phyloP scores from a whole-genome alignment of 2,113 vertebrate species.

The Brachyistius frenatus region DNA sequence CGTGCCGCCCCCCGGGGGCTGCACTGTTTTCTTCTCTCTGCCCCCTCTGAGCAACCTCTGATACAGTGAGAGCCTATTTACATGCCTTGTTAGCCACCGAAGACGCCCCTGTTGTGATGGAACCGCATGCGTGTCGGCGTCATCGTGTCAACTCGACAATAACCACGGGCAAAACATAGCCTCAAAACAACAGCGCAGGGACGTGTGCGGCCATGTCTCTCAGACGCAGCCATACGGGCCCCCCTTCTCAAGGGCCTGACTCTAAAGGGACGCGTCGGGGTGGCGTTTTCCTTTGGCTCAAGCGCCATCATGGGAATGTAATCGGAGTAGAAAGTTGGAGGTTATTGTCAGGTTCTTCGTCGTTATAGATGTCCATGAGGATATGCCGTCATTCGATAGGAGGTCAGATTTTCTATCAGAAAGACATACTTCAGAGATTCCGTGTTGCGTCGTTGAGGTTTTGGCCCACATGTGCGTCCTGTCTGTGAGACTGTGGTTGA shows the following conservation, averaged over 20 bases:
- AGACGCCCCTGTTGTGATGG: slow-evolving; percentile 47
- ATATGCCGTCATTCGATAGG: neutral
- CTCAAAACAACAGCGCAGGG: neutral
- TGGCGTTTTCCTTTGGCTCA: neutral
- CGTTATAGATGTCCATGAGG: neutral
- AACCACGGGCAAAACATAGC: slow-evolving; percentile 17
- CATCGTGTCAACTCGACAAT: slow-evolving; percentile 25
- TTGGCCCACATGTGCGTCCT: neutral
- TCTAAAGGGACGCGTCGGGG: neutral
- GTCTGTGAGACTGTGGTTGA: slow-evolving; percentile 31
- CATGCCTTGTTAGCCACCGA: slow-evolving; percentile 43
- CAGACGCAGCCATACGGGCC: neutral
- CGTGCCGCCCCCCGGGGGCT: neutral
- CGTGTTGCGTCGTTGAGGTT: slow-evolving; percentile 26
- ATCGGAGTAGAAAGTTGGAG: neutral
- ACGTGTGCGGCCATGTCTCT: neutral
- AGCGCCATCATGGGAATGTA: neutral
- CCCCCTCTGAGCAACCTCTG: slow-evolving; percentile 26
- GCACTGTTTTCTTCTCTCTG: neutral
- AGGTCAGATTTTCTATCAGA: slow-evolving; percentile 5
- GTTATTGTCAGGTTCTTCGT: neutral
- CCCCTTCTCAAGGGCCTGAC: neutral
- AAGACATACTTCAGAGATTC: neutral
- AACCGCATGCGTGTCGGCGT: neutral
- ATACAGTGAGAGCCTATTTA: slow-evolving; percentile 49